Percentiles rank a stretch among this genome's conserved stretches.
Conservation (phyloP, 2,113 vertebrate genomes). For the Thamnophis sirtalis region DNA sequence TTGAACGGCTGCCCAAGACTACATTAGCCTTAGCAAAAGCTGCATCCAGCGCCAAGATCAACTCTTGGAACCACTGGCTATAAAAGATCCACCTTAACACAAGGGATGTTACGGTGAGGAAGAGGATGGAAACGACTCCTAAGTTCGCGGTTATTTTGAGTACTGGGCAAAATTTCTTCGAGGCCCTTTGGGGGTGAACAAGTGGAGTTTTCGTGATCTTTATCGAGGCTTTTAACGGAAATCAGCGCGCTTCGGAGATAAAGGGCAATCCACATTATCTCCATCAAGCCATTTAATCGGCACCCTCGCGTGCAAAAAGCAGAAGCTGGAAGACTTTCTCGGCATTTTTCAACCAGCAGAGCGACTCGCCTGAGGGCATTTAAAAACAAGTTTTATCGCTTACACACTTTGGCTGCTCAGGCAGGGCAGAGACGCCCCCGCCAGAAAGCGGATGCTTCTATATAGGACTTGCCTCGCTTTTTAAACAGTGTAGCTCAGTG, state of each 20-base stretch:
- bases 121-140: background rate
- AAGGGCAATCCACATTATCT: background rate
- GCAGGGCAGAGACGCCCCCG: background rate
- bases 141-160: background rate
- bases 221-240: background rate
- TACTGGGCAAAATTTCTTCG: background rate
- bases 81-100: background rate
- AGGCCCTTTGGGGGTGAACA: background rate
- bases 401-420: background rate
- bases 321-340: background rate
- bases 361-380: background rate
- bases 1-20: background rate
- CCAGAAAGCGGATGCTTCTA: background rate
- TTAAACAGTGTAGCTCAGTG: background rate
- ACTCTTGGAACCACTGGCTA: background rate
- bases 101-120: background rate
- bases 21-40: background rate
- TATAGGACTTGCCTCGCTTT: background rate
- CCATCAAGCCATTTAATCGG: background rate
- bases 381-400: background rate
- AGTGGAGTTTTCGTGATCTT: background rate
- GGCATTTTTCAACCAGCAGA: background rate
- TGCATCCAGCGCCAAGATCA: background rate
- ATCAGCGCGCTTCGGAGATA: background rate
- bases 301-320: background rate